Base-by-base conservation (phyloP, 2,888 invertebrate genomes). In the Patella pellucida region DNA sequence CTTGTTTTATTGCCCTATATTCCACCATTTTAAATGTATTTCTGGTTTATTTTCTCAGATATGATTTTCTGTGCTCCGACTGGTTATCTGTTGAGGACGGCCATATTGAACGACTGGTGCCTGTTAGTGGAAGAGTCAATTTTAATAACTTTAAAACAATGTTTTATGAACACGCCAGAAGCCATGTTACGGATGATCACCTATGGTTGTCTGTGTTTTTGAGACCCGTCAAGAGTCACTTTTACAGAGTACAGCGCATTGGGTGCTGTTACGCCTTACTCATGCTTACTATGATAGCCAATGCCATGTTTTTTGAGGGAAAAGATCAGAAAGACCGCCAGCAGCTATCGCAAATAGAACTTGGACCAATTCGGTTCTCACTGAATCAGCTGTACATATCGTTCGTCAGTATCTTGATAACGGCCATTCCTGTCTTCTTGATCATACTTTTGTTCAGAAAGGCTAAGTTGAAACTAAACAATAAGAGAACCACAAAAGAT, bases 121-220 rank as follows among this genome's bases (percentile, higher is more conserved):
- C 89, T 9, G 90, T 90, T 1, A 88, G 90, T 19, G 85, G 87
- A 11, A 81, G 83, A 27, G 87, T 88, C 16, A 89, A 91, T 67
- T 82, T 89, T 19, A 86, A 85, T n/a, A 85, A 88, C 23, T 91
- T 91, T 79, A 83, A 84, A 41, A 90, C 90, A 73, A 83, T 92
- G 69, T 90, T 91, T 78, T 85, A 87, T 12, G 88, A 87, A 73
- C 88, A 87, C 9, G 81, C 89, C 3, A 86, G 86, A 68, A 83
- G 86, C 72, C 87, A 89, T 74, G 77, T 92, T 16, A 85, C 90
- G 0, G 92, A 92, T 77, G 89, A 89, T 15, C 92, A 92, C 76
- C 82, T 92, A 27, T 92, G 92, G 92, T 85, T 92, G 72, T 92
- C 92, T 0, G 86, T 92, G 52, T 88, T 91, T 77, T 81, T 90